Evolutionary conservation across 92 coral and sea anemone species (phyloP).

Genomic region (Siderastrea radians): DNA sequence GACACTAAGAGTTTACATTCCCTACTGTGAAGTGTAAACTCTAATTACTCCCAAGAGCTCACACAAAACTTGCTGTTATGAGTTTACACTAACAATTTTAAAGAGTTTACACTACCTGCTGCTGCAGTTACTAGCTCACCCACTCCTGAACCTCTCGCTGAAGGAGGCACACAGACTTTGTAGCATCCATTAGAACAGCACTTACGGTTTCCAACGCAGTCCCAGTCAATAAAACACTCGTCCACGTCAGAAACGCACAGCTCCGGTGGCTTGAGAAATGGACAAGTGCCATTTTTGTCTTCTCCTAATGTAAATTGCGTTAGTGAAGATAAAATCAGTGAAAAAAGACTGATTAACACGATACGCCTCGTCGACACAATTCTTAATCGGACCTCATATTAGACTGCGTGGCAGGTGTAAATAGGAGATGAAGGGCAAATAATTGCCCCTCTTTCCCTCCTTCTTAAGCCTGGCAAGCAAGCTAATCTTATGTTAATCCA

Average conservation of each 20-base stretch:
- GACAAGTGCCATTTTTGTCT: conserved; percentile 55
- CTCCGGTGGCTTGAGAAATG: conserved; percentile 57
- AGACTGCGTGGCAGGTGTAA: too few relatives aligned
- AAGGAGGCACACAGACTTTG: conserved; percentile 36
- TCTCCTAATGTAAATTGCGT: neutral
- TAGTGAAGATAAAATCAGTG: neutral
- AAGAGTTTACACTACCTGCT: conserved; percentile 7
- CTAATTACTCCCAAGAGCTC: too few relatives aligned
- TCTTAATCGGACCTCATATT: too few relatives aligned
- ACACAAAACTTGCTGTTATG: too few relatives aligned
- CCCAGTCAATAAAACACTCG: conserved; percentile 66
- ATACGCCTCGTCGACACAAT: too few relatives aligned
- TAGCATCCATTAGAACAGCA: conserved; percentile 79
- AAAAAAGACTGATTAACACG: too few relatives aligned
- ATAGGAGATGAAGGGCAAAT: too few relatives aligned
- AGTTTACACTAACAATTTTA: neutral
- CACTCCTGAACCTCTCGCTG: neutral
- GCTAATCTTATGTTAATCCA: neutral
- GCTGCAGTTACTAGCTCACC: neutral
- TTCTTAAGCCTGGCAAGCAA: too few relatives aligned
- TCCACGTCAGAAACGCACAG: conserved; percentile 56
- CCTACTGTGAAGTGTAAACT: too few relatives aligned
- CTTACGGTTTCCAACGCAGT: conserved; percentile 71
- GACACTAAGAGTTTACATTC: too few relatives aligned
- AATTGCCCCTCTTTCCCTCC: too few relatives aligned